A percentile compares a stretch with the other conserved stretches of the same genome.
Conservation (phyloP, 2,888 invertebrate genomes). For the Eretmocerus hayati region DNA sequence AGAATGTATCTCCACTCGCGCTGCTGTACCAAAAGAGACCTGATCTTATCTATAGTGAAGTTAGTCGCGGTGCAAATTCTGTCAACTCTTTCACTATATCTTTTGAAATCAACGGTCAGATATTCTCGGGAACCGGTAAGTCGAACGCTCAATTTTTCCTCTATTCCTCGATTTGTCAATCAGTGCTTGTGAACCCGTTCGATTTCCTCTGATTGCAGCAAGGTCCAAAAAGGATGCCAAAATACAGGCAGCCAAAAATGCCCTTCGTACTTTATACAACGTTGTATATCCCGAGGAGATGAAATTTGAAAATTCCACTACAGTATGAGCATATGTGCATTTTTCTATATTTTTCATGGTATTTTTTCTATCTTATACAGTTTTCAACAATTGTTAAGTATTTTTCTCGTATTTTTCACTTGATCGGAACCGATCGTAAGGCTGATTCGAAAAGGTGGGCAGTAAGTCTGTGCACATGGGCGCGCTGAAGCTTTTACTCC, state of each 20-base stretch:
- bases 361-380: too few species aligned
- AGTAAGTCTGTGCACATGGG: too few species aligned
- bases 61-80: constrained; percentile 55
- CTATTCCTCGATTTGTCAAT: too few species aligned
- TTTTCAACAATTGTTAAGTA: too few species aligned
- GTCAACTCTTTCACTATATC: constrained; percentile 63
- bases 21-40: constrained; percentile 72
- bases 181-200: too few species aligned
- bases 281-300: constrained; percentile 38
- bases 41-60: constrained; percentile 54
- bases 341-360: too few species aligned
- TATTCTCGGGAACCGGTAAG: constrained; percentile 60
- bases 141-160: too few species aligned
- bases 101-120: constrained; percentile 57
- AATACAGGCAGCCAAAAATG: constrained; percentile 41
- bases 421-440: too few species aligned
- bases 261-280: constrained; percentile 35
- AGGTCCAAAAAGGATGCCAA: constrained; percentile 45
- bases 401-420: too few species aligned
- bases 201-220: constrained; percentile 33
- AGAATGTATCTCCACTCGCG: constrained; percentile 69
- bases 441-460: too few species aligned
- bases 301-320: constrained; percentile 16
- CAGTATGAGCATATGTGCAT: constrained; percentile 12
- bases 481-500: too few species aligned